Base-by-base conservation (phyloP, 2,113 vertebrate species). In the Passer domesticus region DNA sequence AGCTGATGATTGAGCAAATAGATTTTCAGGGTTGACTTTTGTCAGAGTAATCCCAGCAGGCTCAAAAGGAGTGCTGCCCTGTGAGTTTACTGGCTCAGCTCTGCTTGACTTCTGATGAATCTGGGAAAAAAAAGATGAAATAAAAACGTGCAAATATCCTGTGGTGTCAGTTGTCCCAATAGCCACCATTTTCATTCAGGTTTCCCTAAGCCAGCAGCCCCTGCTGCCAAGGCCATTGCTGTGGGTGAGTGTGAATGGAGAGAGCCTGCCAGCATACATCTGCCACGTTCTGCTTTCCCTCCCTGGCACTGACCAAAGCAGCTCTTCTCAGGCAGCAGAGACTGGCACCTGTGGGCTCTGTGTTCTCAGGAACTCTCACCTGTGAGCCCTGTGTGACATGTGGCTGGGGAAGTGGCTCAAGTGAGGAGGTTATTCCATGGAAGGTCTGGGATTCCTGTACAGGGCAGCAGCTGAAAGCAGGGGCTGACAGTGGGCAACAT, bases 161-260 rank as follows among this genome's bases (percentile, higher is more conserved):
- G 22, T 39, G 0, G 44, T 73, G 67, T 69, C 82, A 37, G 21
- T 80, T 92, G 94, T 83, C 75, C 79, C 83, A 69, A 62, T 49
- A 69, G 78, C 22, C 79, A 18, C 94, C 28, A 5, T 64, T 93
- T 95, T 69, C 95, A 92, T 95, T 96, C 82, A 92, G 72, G 62
- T 69, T 88, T 88, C 75, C 83, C 75, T 31, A 73, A 85, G 90
- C 85, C 95, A 92, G 85, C 75, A 69, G 41, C 49, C 35, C 3
- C 0, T 56, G 58, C 87, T 95, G 95, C 96, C 95, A 88, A 75
- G 94, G 92, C 16, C 5, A 18, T 39, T 58, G 6, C 84, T 84
- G 84, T 35, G 82, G 52, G 41, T 84, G 77, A 63, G 60, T 25
- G 75, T 88, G 95, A 90, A 76, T 93, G 94, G 87, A 49, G 53